Base-by-base conservation (phyloP, 2,113 vertebrate species). In the Columba livia region DNA sequence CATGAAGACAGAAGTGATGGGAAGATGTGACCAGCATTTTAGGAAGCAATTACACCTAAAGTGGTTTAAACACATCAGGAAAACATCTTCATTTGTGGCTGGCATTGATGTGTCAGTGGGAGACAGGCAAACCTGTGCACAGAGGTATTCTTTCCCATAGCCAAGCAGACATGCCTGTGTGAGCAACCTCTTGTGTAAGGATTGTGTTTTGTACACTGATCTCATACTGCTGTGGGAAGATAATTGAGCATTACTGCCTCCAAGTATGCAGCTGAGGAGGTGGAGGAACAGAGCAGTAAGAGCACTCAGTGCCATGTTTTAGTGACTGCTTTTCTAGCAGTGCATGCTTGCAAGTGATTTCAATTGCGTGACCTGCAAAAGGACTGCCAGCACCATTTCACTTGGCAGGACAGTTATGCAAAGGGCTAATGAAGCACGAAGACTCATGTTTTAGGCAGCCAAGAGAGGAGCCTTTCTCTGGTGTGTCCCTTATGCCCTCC, bases 351-450 rank as follows among this genome's bases (percentile, higher is more conserved):
- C 70, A 85, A 72, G 34, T 56, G 62, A 60, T 92, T 85, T 72
- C 83, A 44, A 21, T 12, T 48, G 74, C 10, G n/a, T 80, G 92
- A 83, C 66, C 79, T 92, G 78, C 58, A 15, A 65, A 5, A 85
- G 89, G 82, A 85, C 78, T 94, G 79, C 62, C 64, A 66, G 85
- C 71, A 93, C 26, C 47, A 57, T 87, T 92, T 94, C 21, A 31
- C 12, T 64, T 58, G 36, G 24, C 69, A 83, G 34, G 25, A 72
- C 54, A 61, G 62, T 50, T 84, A 53, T 75, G 61, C 48, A 77
- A 96, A 93, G 56, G n/a, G 74, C 86, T 92, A 85, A 81, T 75
- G 38, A 65, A 89, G 28, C 42, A 60, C 58, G 56, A 44, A 17
- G 21, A 17, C 36, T 42, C 48, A 5, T 51, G 50, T 51, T 91